These are phyloP conservation scores for Endotricha flammealis DNA, from an alignment of 2,888 invertebrate species.

Conservation along the genomic window DNA sequence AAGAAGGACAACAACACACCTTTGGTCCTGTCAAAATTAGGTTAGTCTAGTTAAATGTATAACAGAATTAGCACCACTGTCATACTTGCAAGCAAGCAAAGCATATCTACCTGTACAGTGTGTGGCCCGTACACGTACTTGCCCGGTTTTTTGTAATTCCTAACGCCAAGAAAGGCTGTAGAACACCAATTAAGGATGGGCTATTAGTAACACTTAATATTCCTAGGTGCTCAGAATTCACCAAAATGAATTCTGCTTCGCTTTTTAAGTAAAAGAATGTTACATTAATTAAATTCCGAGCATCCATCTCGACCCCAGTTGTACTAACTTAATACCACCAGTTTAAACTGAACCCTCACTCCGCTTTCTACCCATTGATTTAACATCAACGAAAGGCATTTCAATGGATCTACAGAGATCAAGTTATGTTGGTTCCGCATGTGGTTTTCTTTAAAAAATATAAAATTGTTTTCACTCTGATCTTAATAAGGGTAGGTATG, in stretches of 20 bases:
- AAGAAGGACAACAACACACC: no score
- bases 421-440: constrained; percentile 19
- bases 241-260: constrained; percentile 33
- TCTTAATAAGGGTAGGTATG: constrained; percentile 35
- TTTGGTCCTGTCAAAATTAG: no score
- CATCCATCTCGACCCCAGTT: constrained; percentile 27
- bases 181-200: constrained; percentile 26
- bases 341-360: constrained; percentile 29
- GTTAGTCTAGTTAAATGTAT: no score
- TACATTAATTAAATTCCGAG: constrained; percentile 57
- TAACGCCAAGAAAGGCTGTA: no score
- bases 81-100: no score
- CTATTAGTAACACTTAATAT: constrained; percentile 39
- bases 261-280: constrained; percentile 44
- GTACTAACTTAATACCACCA: constrained; percentile 26
- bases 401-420: constrained; percentile 32
- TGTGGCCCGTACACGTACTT: no score
- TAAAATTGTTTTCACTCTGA: constrained; percentile 43
- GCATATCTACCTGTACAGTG: no score
- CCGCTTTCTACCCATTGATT: constrained; percentile 23
- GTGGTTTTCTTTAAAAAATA: constrained; percentile 41
- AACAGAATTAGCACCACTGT: no score
- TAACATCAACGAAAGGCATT: constrained; percentile 16
- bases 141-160: no score
- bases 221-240: constrained; percentile 31